Evolutionary conservation across 1,140 invertebrate genomes (phyloP).

Genomic region (Tetramorium alpestre): DNA sequence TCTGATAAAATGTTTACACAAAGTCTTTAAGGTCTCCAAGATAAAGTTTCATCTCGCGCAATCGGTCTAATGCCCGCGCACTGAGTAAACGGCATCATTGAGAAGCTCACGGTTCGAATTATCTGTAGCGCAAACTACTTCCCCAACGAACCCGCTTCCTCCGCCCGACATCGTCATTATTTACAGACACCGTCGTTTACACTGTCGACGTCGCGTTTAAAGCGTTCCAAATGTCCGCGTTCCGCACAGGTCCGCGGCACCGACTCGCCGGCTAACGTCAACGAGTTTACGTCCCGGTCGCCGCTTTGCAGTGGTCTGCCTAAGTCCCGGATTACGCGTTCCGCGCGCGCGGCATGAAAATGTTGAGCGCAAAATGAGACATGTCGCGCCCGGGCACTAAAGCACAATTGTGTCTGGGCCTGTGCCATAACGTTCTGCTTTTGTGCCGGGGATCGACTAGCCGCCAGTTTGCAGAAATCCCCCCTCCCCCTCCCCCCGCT

Average conservation of each 20-base stretch:
- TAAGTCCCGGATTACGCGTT: conserved; percentile 39
- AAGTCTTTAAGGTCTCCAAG: background rate
- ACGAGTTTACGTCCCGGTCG: background rate
- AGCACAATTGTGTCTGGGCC: conserved; percentile 62
- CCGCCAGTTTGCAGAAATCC: conserved; percentile 32
- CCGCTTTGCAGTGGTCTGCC: conserved; percentile 26
- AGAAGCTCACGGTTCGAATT: background rate
- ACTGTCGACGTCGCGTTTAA: conserved; percentile 29
- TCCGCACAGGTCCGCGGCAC: background rate
- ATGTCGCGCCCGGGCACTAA: conserved; percentile 41
- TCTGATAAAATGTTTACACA: background rate
- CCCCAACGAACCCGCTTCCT: background rate
- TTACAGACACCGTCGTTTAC: conserved; percentile 27
- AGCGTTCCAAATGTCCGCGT: conserved; percentile 10
- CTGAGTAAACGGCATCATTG: background rate
- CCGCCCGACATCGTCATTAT: conserved; percentile 32
- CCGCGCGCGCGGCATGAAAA: conserved; percentile 56
- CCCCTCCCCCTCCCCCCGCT: too few species aligned
- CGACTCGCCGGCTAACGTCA: background rate
- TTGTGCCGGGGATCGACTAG: conserved; percentile 42
- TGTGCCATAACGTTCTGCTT: conserved; percentile 56
- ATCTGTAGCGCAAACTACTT: conserved; percentile 18
- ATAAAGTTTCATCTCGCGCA: background rate
- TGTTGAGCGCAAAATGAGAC: conserved; percentile 57
- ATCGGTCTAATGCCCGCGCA: background rate